These are phyloP conservation scores for Coptotermes formosanus DNA, from an alignment of 1,140 invertebrate species.

Conservation along the genomic window DNA sequence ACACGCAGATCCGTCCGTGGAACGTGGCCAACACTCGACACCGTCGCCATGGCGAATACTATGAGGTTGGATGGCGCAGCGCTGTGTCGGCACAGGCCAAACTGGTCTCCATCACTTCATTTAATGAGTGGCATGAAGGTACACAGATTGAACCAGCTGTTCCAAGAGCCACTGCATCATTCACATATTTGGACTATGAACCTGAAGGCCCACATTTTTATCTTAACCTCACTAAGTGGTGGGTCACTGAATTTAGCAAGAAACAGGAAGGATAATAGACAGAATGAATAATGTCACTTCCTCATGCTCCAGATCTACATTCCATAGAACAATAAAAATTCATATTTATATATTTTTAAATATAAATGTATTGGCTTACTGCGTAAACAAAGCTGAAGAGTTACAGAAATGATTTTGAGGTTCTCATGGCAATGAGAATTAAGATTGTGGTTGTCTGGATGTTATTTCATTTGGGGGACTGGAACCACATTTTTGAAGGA, in stretches of 20 bases:
- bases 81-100: slow-evolving; percentile 52
- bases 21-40: slow-evolving; percentile 55
- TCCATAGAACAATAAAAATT: too few species aligned
- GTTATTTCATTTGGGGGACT: too few species aligned
- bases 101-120: slow-evolving; percentile 58
- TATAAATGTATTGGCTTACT: neutral
- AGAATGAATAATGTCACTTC: too few species aligned
- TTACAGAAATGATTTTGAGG: too few species aligned
- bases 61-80: slow-evolving; percentile 52
- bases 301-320: too few species aligned
- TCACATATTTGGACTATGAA: slow-evolving; percentile 57
- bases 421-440: too few species aligned
- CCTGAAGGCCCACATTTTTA: slow-evolving; percentile 58
- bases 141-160: slow-evolving; percentile 62
- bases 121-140: slow-evolving; percentile 63
- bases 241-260: slow-evolving; percentile 47
- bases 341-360: neutral
- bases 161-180: slow-evolving; percentile 49
- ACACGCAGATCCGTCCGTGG: slow-evolving; percentile 55
- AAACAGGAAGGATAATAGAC: neutral
- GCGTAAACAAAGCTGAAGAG: too few species aligned
- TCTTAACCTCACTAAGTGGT: slow-evolving; percentile 58
- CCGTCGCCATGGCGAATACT: slow-evolving; percentile 52
- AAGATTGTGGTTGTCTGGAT: too few species aligned
- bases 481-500: too few species aligned